Conservation (phyloP, 2,888 invertebrate genomes). For the Eupithecia exiguata region DNA sequence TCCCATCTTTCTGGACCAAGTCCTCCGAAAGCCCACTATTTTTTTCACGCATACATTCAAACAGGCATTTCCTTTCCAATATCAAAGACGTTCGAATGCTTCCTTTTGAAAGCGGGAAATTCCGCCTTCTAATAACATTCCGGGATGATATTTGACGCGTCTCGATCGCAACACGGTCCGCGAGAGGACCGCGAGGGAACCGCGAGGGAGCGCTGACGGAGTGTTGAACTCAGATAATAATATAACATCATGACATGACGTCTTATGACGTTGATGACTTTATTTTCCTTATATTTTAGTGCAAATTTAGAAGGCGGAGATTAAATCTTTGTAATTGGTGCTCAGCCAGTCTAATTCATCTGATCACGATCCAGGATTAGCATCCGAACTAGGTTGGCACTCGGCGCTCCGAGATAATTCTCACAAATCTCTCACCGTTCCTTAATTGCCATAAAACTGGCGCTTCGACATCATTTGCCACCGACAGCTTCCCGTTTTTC, state of each 20-base stretch:
- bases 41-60: slow-evolving; percentile 33
- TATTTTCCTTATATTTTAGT: not conserved
- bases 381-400: not conserved
- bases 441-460: slow-evolving; percentile 63
- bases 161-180: slow-evolving; percentile 56
- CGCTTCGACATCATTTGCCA: slow-evolving; percentile 58
- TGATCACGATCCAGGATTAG: slow-evolving; percentile 3
- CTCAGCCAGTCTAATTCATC: not conserved
- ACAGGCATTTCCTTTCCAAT: slow-evolving; percentile 29
- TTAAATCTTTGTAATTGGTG: not conserved
- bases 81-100: slow-evolving; percentile 47
- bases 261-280: not conserved
- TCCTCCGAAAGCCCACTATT: slow-evolving; percentile 30
- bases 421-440: slow-evolving; percentile 54
- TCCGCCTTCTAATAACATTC: slow-evolving; percentile 77
- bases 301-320: not conserved
- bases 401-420: slow-evolving; percentile 41
- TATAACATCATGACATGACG: not conserved
- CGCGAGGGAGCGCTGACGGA: not conserved
- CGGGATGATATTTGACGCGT: slow-evolving; percentile 69
- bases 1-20: not conserved
- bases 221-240: not conserved
- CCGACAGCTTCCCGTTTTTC: slow-evolving; percentile 56
- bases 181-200: not conserved
- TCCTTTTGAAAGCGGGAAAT: slow-evolving; percentile 62